A percentile compares a stretch with the other conserved stretches of the same genome.
Conservation (phyloP, 2,113 vertebrate species). For the Smithornis capensis region DNA sequence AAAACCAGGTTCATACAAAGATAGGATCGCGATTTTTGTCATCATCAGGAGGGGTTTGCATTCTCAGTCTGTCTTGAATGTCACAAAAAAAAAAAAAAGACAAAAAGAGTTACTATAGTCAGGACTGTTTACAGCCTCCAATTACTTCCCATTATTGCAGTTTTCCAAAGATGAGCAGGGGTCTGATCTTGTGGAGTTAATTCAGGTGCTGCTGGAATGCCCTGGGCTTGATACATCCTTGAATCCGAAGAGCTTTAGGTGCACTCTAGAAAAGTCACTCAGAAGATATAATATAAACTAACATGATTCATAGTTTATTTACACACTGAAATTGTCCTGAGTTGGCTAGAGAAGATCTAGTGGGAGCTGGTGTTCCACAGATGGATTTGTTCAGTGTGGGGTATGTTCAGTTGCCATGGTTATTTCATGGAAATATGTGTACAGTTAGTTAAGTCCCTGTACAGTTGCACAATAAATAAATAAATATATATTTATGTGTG, state of each 20-base stretch:
- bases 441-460: background rate
- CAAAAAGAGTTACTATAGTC: background rate
- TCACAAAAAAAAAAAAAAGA: background rate
- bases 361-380: background rate
- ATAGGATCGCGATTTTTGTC: background rate
- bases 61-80: background rate
- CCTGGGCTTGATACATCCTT: background rate
- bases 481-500: background rate
- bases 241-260: background rate
- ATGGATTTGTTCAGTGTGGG: background rate
- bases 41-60: background rate
- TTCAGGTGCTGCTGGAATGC: background rate
- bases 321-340: constrained; percentile 56
- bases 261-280: background rate
- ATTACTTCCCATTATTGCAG: background rate
- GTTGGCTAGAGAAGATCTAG: constrained; percentile 54
- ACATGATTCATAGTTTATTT: constrained; percentile 55
- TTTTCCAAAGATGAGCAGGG: background rate
- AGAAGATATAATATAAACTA: background rate
- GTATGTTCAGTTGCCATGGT: constrained; percentile 52
- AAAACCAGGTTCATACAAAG: background rate
- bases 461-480: constrained; percentile 17
- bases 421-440: constrained; percentile 34
- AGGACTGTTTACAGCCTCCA: background rate
- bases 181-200: background rate